phyloP scores from a whole-genome alignment of 2,797 vertebrate genomes.

The Chanos chanos region DNA sequence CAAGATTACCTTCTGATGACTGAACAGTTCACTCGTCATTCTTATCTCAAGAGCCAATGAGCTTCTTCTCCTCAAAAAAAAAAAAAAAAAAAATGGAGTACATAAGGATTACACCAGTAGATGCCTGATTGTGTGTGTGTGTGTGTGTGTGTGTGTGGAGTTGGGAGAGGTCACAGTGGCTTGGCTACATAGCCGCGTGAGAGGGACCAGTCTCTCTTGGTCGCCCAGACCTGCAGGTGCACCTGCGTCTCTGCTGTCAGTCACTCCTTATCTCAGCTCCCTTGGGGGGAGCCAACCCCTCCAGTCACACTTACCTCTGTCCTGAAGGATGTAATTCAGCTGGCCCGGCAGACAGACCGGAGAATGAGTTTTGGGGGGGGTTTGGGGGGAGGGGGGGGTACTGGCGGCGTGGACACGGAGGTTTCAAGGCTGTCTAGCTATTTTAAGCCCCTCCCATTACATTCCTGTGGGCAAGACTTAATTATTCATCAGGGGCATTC shows the following conservation, averaged over 20 bases:
- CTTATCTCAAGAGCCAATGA: background rate
- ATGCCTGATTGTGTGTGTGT: background rate
- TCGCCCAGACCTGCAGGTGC: constrained; percentile 14
- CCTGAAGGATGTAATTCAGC: constrained; percentile 5
- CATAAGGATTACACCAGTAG: background rate
- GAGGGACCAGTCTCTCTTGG: background rate
- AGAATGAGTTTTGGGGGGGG: constrained; percentile 2
- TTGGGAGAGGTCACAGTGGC: background rate
- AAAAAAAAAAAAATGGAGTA: background rate
- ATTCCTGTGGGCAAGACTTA: constrained; percentile 21
- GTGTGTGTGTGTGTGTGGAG: background rate
- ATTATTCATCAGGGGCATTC: constrained; percentile 17
- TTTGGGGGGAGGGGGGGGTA: background rate
- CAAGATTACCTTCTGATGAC: background rate
- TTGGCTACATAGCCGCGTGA: no score
- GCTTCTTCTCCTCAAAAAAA: background rate
- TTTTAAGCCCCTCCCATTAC: constrained; percentile 9
- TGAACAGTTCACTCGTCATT: background rate
- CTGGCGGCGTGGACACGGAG: background rate
- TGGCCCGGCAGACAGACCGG: constrained; percentile 12
- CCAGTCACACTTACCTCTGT: constrained; percentile 11
- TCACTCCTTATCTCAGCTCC: constrained; percentile 23
- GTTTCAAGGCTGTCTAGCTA: constrained; percentile 8
- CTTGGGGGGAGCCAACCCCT: constrained; percentile 1
- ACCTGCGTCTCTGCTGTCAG: background rate